Base-by-base conservation (phyloP, 2,888 invertebrate genomes). In the Agrypnus murinus region DNA sequence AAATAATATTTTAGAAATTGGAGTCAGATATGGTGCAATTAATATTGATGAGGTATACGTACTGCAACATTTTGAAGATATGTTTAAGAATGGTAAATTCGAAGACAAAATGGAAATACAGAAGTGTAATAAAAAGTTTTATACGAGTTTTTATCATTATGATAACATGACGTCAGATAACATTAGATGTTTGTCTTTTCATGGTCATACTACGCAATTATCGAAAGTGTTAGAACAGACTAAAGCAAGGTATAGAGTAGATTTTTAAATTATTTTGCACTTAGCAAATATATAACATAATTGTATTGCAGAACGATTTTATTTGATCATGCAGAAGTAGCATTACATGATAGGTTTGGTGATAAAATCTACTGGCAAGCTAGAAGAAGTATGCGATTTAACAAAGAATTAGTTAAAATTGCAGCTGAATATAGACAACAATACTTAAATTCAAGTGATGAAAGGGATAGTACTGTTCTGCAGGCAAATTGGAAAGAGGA, bases 351-450 rank as follows among this genome's bases (percentile, higher is more conserved):
- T 79, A 86, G 87, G n/a, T 98, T 95, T 86, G 98, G 98, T 0
- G 92, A 92, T 46, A 86, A 87, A 64, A 86, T 90, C 25, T 98
- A 95, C 84, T 98, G 98, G 98, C 87, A 88, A 76, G 95, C 93
- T 15, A 88, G 96, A 71, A 89, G 96, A 77, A 98, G 98, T 80
- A 96, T 99, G 96, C 89, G 95, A 77, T 99, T 98, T 83, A 92
- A 93, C 68, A 86, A 87, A 57, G 84, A 90, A 12, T 88, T 99
- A 0, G 83, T 89, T 8, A 76, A 87, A 53, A 88, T 92, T 36
- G 97, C 95, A 0, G 88, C 89, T 62, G 83, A 89, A 9, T 98
- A 92, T 82, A 87, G 95, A 46, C 78, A 80, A 57, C 79, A 82
- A 14, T 85, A 88, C 78, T 87, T 95, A n/a, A 88, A 91, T 80